phyloP scores from a whole-genome alignment of 2,797 vertebrate species.

The Buphagus erythrorhynchus region DNA sequence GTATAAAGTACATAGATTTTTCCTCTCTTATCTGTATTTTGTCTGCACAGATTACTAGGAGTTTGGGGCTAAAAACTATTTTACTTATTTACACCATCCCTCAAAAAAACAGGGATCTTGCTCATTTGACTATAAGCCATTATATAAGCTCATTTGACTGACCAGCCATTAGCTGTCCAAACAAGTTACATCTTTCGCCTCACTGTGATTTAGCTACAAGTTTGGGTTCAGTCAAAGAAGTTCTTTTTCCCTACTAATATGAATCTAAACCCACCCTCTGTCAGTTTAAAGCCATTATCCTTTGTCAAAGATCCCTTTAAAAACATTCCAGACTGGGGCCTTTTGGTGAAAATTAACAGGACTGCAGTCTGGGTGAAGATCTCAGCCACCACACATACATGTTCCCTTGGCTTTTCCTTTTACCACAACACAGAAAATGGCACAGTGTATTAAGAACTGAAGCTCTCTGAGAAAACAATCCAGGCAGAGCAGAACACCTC shows the following conservation, averaged over 20 bases:
- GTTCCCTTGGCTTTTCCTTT: background rate
- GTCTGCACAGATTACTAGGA: background rate
- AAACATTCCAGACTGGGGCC: background rate
- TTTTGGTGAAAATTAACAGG: background rate
- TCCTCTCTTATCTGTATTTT: background rate
- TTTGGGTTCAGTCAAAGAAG: background rate
- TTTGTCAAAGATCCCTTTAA: background rate
- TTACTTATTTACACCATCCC: background rate
- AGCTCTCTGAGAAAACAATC: background rate
- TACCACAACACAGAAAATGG: background rate
- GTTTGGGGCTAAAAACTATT: background rate
- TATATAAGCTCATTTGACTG: too few relatives aligned
- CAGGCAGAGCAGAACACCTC: background rate
- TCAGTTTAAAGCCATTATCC: background rate
- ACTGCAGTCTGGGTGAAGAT: background rate
- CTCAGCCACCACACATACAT: accelerated
- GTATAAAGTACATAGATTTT: background rate
- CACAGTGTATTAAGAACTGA: background rate
- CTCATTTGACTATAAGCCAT: background rate
- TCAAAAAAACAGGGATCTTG: background rate
- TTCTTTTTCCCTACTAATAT: background rate
- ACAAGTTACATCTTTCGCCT: background rate
- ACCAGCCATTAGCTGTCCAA: background rate
- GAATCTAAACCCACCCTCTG: background rate
- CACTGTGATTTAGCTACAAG: background rate